Evolutionary conservation across 2,888 invertebrate genomes (phyloP), one percentile per base, ranked within the genome.

Genomic region (Teleogryllus oceanicus): DNA sequence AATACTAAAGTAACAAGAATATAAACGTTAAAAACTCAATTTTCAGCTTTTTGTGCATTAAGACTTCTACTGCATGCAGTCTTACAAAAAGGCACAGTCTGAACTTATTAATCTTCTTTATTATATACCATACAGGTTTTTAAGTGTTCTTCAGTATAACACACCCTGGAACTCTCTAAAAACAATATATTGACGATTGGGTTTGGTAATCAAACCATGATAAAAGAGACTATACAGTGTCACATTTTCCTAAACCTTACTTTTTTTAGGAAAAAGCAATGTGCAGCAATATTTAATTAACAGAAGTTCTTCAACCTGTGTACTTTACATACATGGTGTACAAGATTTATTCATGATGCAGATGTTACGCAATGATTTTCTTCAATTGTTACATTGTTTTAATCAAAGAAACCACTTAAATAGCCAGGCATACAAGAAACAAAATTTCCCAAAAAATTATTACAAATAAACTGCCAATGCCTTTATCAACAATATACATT

Each of bases 231-330:
- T 37, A 37, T 37, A 37, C 37, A 37, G 37, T 37, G 37, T 37
- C 37, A 37, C 37, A 5, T 37, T 37, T 37, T 37, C 37, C 37
- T 37, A 37, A 37, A 8, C 8, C 8, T 37, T 37, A 37, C 37
- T 21, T 24, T 37, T 5, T 37, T 8, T 37, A 37, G 37, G 37
- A 37, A 5, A 37, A 37, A 37, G 37, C 37, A 37, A 37, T 37
- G 37, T 37, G 37, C 37, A 37, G 37, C 37, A 37, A 37, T 37
- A 62, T 18, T 62, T 62, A n/a, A n/a, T 18, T 62, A 62, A 62
- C 62, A 62, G 62, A 62, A 62, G 62, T 62, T 62, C 62, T 62
- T 62, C n/a, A n/a, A 62, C 8, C 62, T 62, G 62, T 62, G 62
- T n/a, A 62, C 0, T 21, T 18, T 62, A 62, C 62, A 62, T n/a